Base-by-base conservation (phyloP, 2,113 vertebrate species). In the Struthidea cinerea region DNA sequence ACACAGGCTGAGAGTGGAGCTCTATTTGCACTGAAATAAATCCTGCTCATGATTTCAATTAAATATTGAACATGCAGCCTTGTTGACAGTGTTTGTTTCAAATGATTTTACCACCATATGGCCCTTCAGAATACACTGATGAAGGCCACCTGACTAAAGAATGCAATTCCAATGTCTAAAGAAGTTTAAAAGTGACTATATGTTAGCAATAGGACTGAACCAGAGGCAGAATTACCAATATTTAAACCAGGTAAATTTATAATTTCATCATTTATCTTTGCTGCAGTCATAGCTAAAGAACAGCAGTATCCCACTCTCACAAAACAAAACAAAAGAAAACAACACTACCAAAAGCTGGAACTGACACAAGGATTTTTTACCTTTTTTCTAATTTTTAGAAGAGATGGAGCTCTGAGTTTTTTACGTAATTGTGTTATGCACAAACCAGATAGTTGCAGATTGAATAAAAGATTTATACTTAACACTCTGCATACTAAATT, bases 81-180 rank as follows among this genome's bases (percentile, higher is more conserved):
- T 95, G 80, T 42, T 92, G 96, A 93, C 80, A 96, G 74, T 91
- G 82, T 82, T 97, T 96, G 90, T 88, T 94, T 87, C 87, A 78
- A 85, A 83, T 91, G 33, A 82, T 79, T 96, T 87, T 94, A 87
- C 75, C 90, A 96, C 87, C 94, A 96, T 78, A 94, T 95, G 93
- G 93, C 70, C 81, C 76, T 87, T 95, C 84, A 52, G 79, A 96
- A 95, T 42, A 78, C 37, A 41, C 56, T 93, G 85, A 95, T 93
- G 88, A 89, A 92, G 83, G 86, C 83, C 94, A 93, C 86, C 86
- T 96, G 96, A 92, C 96, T 87, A 42, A 96, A 81, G 88, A 90
- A 90, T 84, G 93, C 57, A 90, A 90, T 81, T 74, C 73, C 22
- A 89, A n/a, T 57, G 33, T 60, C 79, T 75, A 69, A 74, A 52